phyloP scores from a whole-genome alignment of 2,113 vertebrate species.

The Tiliqua scincoides region DNA sequence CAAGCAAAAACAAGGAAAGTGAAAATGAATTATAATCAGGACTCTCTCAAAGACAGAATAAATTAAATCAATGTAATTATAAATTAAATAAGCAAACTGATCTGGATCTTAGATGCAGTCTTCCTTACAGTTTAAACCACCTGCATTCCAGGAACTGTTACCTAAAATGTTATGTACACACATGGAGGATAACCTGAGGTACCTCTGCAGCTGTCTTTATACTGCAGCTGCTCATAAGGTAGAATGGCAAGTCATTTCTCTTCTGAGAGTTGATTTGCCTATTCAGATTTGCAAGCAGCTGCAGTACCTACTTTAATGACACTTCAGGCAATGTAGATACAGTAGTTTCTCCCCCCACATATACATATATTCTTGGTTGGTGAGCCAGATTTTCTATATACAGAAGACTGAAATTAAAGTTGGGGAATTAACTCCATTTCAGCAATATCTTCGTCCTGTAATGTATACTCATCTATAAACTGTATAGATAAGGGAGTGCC shows the following conservation, averaged over 20 bases:
- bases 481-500: background rate
- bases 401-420: rapidly evolving
- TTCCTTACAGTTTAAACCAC: rapidly evolving
- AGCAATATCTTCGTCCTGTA: background rate
- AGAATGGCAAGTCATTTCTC: background rate
- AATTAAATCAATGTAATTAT: background rate
- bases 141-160: background rate
- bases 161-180: rapidly evolving
- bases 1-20: background rate
- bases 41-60: too few relatives aligned
- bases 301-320: background rate
- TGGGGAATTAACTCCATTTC: rapidly evolving
- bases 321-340: background rate
- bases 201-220: background rate
- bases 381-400: background rate
- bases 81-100: constrained; percentile 38
- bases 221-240: background rate
- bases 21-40: background rate
- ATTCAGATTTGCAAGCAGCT: background rate
- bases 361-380: background rate
- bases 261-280: background rate
- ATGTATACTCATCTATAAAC: background rate
- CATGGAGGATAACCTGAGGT: rapidly evolving
- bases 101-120: rapidly evolving
- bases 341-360: background rate